A percentile compares a stretch with the other conserved stretches of the same genome.
These are phyloP conservation scores for Meiosimyza platycephala DNA, from an alignment of 2,888 invertebrate genomes.

Conservation along the genomic window DNA sequence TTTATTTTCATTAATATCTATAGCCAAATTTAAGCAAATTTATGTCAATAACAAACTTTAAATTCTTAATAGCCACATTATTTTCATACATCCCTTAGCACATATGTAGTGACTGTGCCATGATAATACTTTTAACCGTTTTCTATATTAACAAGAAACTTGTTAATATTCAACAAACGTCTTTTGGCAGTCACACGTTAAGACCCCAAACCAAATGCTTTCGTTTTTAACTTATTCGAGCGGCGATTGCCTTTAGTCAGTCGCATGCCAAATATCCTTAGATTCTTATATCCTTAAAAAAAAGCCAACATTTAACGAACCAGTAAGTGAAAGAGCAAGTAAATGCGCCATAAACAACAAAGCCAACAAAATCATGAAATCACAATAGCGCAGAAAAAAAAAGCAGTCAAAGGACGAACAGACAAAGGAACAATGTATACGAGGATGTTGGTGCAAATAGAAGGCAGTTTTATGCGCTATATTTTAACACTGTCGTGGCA, in stretches of 20 bases:
- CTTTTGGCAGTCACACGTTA: slow-evolving; percentile 33
- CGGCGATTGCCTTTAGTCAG: too few species aligned
- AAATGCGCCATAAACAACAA: slow-evolving; percentile 14
- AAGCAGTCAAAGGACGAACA: neutral
- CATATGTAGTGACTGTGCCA: neutral
- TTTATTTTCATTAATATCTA: neutral
- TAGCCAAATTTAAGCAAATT: slow-evolving; percentile 59
- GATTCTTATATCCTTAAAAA: slow-evolving; percentile 51
- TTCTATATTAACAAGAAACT: slow-evolving; percentile 38
- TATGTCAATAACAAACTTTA: slow-evolving; percentile 49
- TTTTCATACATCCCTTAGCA: slow-evolving; percentile 19
- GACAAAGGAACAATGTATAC: neutral
- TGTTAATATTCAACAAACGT: slow-evolving; percentile 47
- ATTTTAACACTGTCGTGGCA: neutral
- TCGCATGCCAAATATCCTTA: slow-evolving; percentile 35
- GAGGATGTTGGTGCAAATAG: neutral
- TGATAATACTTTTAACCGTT: slow-evolving; percentile 37
- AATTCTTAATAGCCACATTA: slow-evolving; percentile 50
- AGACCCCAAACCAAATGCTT: slow-evolving; percentile 22
- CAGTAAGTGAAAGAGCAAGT: slow-evolving; percentile 48
- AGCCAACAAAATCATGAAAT: neutral
- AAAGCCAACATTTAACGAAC: slow-evolving; percentile 57
- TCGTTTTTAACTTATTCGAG: too few species aligned
- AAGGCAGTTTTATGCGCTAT: too few species aligned
- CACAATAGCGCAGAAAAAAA: neutral